phyloP scores from a whole-genome alignment of 1,140 invertebrate species.

The Danaus plexippus region DNA sequence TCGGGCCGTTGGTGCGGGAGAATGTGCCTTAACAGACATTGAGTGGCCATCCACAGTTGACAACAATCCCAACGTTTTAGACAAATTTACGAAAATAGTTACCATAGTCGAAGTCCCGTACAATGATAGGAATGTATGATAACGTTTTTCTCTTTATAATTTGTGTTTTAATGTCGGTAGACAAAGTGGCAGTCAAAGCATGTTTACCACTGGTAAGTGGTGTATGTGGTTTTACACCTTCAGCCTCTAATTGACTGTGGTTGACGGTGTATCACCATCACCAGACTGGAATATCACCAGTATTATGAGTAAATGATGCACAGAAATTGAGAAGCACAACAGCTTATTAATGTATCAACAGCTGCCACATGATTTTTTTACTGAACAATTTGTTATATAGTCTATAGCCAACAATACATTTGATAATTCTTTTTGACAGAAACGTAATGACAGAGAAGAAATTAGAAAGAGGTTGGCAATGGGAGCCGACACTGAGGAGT shows the following conservation, averaged over 20 bases:
- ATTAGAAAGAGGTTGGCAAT: slow-evolving; percentile 90
- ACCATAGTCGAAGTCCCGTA: slow-evolving; percentile 66
- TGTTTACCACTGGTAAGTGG: too few relatives aligned
- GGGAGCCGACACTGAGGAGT: slow-evolving; percentile 86
- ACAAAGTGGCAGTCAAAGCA: too few relatives aligned
- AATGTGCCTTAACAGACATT: slow-evolving; percentile 58
- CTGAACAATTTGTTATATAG: too few relatives aligned
- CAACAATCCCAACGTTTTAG: slow-evolving; percentile 68
- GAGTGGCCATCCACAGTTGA: slow-evolving; percentile 40
- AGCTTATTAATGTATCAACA: too few relatives aligned
- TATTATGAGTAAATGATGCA: too few relatives aligned
- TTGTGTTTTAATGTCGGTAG: slow-evolving; percentile 9
- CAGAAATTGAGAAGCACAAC: too few relatives aligned
- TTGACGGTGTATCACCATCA: too few relatives aligned
- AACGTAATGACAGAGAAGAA: slow-evolving; percentile 92
- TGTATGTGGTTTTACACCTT: too few relatives aligned
- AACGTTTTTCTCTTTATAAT: slow-evolving; percentile 18
- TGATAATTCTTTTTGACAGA: slow-evolving; percentile 70
- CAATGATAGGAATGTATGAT: slow-evolving; percentile 52
- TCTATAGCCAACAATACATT: neutral
- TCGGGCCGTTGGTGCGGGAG: slow-evolving; percentile 47
- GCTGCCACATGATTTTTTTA: too few relatives aligned
- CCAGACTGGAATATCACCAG: too few relatives aligned
- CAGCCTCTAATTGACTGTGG: slow-evolving; percentile 11
- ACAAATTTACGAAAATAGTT: slow-evolving; percentile 78